Evolutionary conservation across 35 echinoderm and acorn worm genomes (phyloP).

Genomic region (Amphiura filiformis): DNA sequence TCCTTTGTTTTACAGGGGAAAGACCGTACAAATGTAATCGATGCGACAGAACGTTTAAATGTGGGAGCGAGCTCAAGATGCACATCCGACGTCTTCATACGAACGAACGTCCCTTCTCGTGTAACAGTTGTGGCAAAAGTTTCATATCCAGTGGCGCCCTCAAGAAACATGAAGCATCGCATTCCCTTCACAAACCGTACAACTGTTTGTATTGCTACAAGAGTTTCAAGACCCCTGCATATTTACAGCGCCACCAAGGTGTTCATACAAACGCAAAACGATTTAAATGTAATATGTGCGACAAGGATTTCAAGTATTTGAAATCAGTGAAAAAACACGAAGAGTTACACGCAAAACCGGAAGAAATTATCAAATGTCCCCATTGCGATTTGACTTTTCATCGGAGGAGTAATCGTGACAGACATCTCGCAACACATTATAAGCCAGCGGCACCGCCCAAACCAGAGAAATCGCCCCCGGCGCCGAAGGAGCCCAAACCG

Average conservation of each 20-base stretch:
- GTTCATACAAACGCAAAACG: background rate
- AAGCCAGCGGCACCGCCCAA: background rate
- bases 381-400: conserved; percentile 7
- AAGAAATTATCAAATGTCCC: background rate
- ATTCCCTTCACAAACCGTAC: background rate
- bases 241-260: background rate
- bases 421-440: background rate
- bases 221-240: background rate
- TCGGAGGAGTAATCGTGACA: background rate
- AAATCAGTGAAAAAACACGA: conserved; percentile 8
- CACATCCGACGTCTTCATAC: background rate
- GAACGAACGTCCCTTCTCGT: background rate
- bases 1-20: background rate
- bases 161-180: background rate
- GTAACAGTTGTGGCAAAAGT: background rate
- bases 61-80: background rate
- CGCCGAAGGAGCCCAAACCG: background rate
- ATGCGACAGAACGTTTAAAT: background rate
- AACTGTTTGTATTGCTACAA: background rate
- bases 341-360: background rate
- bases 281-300: background rate
- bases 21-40: background rate
- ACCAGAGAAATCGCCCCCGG: background rate
- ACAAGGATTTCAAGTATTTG: background rate
- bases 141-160: background rate